Base-by-base conservation (phyloP, 2,797 vertebrate genomes). In the Lindbergichthys nudifrons region DNA sequence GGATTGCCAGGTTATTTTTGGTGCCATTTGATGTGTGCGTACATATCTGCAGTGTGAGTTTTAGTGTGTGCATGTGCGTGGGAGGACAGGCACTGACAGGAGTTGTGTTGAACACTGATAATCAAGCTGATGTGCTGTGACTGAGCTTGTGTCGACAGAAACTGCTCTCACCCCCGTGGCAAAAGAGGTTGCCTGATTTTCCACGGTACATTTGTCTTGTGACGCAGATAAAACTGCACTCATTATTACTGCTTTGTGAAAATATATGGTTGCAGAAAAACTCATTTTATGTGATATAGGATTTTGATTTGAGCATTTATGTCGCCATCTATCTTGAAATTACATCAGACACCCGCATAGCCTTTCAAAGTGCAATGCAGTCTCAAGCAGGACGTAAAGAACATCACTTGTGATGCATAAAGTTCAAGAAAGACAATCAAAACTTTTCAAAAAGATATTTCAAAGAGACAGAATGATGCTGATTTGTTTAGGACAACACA, bases 1-100 rank as follows among this genome's bases (percentile, higher is more conserved):
- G 81, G 81, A 79, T 75, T 85, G 81, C 87, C 79, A 85, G 83
- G 89, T 91, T 94, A 93, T 94, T 93, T 91, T 79, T 84, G 83
- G 87, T 85, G 73, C 56, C 75, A 61, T 84, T 71, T 84, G 66
- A 85, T 82, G 82, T 71, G 80, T 62, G 70, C 5, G 45, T 46
- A 43, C 71, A 19, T 64, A 36, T 57, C 32, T 59, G 21, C 21
- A 53, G 72, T 67, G 30, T 72, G 58, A 10, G 62, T 65, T 64
- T 72, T 13, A 67, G 58, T 51, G 59, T 26, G 54, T 65, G 81
- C 7, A 3, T 10, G 59, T 58, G 80, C 13, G 83, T 82, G 84
- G 82, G 88, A 70, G 86, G 85, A 90, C 87, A 88, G 81, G 52
- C 74, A 58, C 77, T 90, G 89, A 86, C 89, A 92, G 73, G 70